Percentiles rank a stretch among this genome's conserved stretches.
Conservation (phyloP, 1,140 invertebrate species). For the Archegozetes longisetosus region DNA sequence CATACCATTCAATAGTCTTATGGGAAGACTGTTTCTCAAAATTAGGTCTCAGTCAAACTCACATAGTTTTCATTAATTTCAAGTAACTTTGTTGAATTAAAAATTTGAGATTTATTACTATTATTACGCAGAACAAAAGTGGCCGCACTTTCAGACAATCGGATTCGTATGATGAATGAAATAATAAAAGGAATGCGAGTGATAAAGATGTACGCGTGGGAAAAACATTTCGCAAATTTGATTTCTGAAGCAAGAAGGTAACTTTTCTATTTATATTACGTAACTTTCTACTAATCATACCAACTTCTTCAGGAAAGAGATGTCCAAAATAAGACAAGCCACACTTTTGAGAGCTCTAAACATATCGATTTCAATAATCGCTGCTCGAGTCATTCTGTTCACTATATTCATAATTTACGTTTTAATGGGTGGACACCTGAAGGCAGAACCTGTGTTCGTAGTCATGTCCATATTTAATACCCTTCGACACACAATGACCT, state of each 20-base stretch:
- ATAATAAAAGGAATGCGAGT: slow-evolving; percentile 73
- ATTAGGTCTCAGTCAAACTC: too few species aligned
- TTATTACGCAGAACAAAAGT: slow-evolving; percentile 6
- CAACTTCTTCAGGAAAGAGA: slow-evolving; percentile 39
- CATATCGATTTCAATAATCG: slow-evolving; percentile 27
- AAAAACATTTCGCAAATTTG: slow-evolving; percentile 52
- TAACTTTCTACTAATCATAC: not conserved
- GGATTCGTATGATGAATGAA: slow-evolving; percentile 61
- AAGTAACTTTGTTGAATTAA: too few species aligned
- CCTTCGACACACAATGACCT: slow-evolving; percentile 33
- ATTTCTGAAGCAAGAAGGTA: slow-evolving; percentile 39
- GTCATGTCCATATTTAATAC: slow-evolving; percentile 48
- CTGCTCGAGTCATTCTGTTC: slow-evolving; percentile 51
- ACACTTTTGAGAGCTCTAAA: slow-evolving; percentile 52
- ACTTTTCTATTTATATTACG: slow-evolving; percentile 17
- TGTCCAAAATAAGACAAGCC: slow-evolving; percentile 45
- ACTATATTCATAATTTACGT: slow-evolving; percentile 50
- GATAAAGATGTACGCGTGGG: slow-evolving; percentile 64
- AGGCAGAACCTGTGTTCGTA: slow-evolving; percentile 56
- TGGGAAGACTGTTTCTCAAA: slow-evolving; percentile 13
- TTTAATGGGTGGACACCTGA: slow-evolving; percentile 42
- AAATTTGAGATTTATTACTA: too few species aligned
- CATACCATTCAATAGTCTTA: slow-evolving; percentile 30
- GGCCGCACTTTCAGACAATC: slow-evolving; percentile 1
- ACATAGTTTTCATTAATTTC: too few species aligned